Evolutionary conservation across 2,888 invertebrate species (phyloP), one percentile per base, ranked within the genome.

Genomic region (Ectropis crepuscularia): DNA sequence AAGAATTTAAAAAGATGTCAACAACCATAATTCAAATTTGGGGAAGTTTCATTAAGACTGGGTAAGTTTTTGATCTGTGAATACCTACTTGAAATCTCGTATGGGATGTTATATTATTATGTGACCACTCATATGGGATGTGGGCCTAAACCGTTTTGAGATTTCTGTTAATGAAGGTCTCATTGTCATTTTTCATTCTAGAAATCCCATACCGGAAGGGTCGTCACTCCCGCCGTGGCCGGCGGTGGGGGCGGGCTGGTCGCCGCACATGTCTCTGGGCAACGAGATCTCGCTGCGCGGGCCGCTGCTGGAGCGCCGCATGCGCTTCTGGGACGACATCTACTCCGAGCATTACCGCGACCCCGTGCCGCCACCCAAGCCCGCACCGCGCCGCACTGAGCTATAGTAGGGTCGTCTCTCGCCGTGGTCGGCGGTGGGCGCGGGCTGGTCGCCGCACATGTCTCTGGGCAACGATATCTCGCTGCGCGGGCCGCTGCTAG

Each of bases 231-330:
- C 81, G 0, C 49, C 64, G 8, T 86, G 86, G 86, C 79, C 80
- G 5, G 63, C 85, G 2, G 77, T 74, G 51, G 57, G 68, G 5
- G 55, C 36, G 2, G 42, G 61, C 10, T 63, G 76, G 43, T 51
- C 72, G 7, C 81, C 81, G 0, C 76, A 83, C 70, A 85, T 85
- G 84, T 77, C 77, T 0, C 59, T 86, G 37, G 74, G 72, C 6
- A 67, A 51, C 8, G 59, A 61, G 10, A 49, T 80, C 49, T 62
- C 75, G 62, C 69, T 83, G 54, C 76, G 69, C 9, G 71, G 65
- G 6, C 61, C 69, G 2, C 62, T 80, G 45, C 66, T 79, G 5
- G 62, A 68, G 12, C 61, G 65, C 0, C 77, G 81, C 12, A 48
- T 64, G 6, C 57, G 51, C 9, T 78, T 86, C 62, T 86, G 85